phyloP scores from a whole-genome alignment of 1,140 invertebrate genomes.

The Philopotamus ludificatus region DNA sequence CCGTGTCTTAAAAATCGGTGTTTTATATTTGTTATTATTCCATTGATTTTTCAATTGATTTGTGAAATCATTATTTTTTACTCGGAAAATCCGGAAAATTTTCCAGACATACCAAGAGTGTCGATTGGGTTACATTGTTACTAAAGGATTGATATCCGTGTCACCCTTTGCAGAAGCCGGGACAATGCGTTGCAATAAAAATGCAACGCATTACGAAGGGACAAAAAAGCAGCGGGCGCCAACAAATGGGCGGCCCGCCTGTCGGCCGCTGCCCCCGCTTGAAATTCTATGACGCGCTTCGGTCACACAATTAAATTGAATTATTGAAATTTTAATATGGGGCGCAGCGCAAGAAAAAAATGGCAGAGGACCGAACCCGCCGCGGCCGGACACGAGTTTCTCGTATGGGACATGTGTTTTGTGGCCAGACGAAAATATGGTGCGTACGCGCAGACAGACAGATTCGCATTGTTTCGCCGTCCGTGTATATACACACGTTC shows the following conservation, averaged over 20 bases:
- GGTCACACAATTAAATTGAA: constrained; percentile 35
- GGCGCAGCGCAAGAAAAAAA: constrained; percentile 1
- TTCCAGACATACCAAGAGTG: no score
- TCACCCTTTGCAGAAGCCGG: not conserved
- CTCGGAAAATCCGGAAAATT: no score
- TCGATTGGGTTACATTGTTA: no score
- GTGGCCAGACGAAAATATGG: constrained; percentile 26
- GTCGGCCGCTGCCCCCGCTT: not conserved
- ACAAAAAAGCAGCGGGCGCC: constrained; percentile 22
- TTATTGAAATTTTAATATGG: constrained; percentile 38
- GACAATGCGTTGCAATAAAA: constrained; percentile 7
- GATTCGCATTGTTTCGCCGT: constrained; percentile 3
- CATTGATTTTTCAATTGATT: no score
- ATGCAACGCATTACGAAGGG: not conserved
- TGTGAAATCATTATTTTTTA: no score
- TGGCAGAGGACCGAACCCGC: not conserved
- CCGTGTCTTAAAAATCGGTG: no score
- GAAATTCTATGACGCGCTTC: constrained; percentile 25
- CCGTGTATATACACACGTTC: not conserved
- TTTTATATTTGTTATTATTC: no score
- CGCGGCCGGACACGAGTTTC: constrained; percentile 17
- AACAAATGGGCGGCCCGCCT: constrained; percentile 9
- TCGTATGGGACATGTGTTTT: constrained; percentile 35
- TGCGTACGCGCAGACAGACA: constrained; percentile 6
- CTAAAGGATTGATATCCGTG: not conserved